Percentiles rank a stretch among this genome's conserved stretches.
These are phyloP conservation scores for Turritopsis rubra DNA, from an alignment of 30 jellyfish, hydroid and myxozoan species.

Conservation along the genomic window DNA sequence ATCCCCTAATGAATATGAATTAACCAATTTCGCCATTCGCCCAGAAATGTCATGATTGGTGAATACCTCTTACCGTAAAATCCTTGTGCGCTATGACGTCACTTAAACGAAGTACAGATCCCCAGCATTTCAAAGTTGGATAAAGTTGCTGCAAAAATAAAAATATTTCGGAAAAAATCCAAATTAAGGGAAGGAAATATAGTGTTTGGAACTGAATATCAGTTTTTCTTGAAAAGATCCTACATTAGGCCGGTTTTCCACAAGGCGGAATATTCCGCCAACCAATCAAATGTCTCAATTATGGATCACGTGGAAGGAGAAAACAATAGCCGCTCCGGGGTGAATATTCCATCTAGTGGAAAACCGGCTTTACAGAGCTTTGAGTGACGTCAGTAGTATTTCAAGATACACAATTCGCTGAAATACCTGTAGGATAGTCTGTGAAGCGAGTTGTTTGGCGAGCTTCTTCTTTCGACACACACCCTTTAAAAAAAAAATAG, in stretches of 20 bases:
- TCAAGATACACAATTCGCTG: too few species aligned
- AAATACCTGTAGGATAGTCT: constrained; percentile 2
- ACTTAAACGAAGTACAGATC: constrained; percentile 1
- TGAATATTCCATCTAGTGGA: too few species aligned
- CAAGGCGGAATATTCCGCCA: too few species aligned
- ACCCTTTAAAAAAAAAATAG: background rate
- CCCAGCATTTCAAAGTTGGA: constrained; percentile 3
- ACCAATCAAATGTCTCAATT: too few species aligned
- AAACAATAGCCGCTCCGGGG: too few species aligned
- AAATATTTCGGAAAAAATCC: background rate
- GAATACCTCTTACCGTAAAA: background rate
- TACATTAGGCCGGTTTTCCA: too few species aligned
- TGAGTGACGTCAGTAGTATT: too few species aligned
- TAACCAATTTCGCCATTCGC: too few species aligned
- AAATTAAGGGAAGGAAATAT: background rate
- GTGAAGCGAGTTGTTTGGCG: constrained; percentile 5
- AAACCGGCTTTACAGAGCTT: too few species aligned
- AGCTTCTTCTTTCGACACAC: background rate
- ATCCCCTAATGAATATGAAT: too few species aligned
- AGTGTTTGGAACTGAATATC: too few species aligned
- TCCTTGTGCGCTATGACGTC: background rate
- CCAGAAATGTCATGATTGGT: background rate
- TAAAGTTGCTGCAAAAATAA: background rate
- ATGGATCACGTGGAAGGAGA: too few species aligned
- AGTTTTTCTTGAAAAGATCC: background rate